phyloP scores from a whole-genome alignment of 2,113 vertebrate genomes.

The Tretioscincus oriximinensis region DNA sequence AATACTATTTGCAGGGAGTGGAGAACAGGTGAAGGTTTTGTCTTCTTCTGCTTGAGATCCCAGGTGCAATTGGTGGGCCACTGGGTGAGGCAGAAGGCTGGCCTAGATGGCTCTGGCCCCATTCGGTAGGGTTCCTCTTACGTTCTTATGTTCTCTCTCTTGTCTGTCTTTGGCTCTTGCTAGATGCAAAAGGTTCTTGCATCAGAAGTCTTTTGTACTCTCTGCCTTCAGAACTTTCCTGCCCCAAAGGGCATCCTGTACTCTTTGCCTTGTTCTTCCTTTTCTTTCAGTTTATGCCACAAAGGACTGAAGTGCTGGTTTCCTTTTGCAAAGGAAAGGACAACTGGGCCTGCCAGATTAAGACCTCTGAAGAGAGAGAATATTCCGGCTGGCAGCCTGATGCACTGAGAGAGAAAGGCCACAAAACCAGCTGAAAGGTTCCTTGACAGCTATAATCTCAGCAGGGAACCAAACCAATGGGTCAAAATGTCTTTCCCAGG shows the following conservation, averaged over 20 bases:
- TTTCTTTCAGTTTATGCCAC: neutral
- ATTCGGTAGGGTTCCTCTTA: no score
- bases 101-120: no score
- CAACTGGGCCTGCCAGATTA: neutral
- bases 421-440: neutral
- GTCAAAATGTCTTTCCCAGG: neutral
- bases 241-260: neutral
- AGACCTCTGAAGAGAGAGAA: neutral
- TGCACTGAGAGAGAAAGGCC: neutral
- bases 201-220: slow-evolving; percentile 1
- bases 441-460: neutral
- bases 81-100: no score
- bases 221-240: neutral
- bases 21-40: no score
- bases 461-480: neutral
- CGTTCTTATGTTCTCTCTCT: no score
- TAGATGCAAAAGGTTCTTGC: neutral
- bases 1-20: no score
- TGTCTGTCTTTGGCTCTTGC: no score
- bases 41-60: no score
- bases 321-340: neutral
- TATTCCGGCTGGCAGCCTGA: neutral
- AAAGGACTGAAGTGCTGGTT: neutral
- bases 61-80: no score
- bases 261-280: neutral